phyloP scores from a whole-genome alignment of 2,797 vertebrate species.

The Saxicola maurus region DNA sequence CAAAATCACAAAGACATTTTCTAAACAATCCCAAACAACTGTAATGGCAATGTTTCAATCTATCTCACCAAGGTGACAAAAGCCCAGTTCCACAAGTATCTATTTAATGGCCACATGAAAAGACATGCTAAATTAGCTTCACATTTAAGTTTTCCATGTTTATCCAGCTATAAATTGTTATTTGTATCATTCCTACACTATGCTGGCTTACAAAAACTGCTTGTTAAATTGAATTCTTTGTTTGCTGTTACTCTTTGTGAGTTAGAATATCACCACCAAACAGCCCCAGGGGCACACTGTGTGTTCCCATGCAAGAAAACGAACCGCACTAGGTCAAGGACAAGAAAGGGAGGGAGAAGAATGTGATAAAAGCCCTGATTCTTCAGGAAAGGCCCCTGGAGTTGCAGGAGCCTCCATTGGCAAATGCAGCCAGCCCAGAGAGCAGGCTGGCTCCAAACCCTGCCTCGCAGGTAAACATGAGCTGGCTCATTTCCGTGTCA shows the following conservation, averaged over 20 bases:
- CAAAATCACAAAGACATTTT: neutral
- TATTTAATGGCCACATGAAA: neutral
- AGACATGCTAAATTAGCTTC: neutral
- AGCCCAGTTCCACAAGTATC: neutral
- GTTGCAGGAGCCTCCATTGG: conserved; percentile 16
- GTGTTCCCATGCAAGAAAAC: neutral
- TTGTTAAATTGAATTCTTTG: neutral
- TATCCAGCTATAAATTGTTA: neutral
- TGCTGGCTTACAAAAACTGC: neutral
- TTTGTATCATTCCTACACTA: neutral
- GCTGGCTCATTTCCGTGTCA: conserved; percentile 40
- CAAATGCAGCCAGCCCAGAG: neutral
- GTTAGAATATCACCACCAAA: neutral
- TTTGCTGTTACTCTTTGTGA: neutral
- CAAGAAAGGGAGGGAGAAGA: neutral
- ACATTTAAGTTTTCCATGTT: neutral
- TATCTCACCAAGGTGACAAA: neutral
- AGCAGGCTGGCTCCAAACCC: conserved; percentile 1
- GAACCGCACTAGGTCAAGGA: neutral
- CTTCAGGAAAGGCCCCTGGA: neutral
- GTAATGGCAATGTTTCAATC: neutral
- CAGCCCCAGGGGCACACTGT: neutral
- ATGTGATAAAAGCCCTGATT: neutral
- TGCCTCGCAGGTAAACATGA: conserved; percentile 71
- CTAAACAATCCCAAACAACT: neutral